Percentiles rank a stretch among this genome's conserved stretches.
Conservation (phyloP, 2,113 vertebrate genomes). For the Ageneiosus marmoratus region DNA sequence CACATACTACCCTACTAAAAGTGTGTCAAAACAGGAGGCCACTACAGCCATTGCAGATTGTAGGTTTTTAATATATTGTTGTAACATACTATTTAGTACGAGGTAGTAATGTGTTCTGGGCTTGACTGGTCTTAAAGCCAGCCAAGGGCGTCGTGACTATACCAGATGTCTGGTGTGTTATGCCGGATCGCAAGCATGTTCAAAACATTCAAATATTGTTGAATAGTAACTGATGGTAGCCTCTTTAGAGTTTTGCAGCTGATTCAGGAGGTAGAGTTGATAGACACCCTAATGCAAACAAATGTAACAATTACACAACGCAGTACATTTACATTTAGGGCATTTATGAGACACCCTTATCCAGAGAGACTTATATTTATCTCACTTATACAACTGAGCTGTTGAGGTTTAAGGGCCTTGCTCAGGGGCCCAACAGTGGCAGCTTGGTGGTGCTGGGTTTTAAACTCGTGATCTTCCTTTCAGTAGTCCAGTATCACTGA, state of each 20-base stretch:
- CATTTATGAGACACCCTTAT: too few relatives aligned
- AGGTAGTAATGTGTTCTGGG: background rate
- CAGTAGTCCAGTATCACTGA: too few relatives aligned
- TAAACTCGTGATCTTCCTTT: too few relatives aligned
- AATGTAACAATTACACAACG: background rate
- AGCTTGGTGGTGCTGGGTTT: too few relatives aligned
- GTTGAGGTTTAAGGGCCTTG: too few relatives aligned
- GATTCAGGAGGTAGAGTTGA: background rate
- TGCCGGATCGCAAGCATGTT: background rate
- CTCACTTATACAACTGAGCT: too few relatives aligned
- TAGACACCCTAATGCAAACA: background rate
- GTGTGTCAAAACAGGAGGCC: background rate
- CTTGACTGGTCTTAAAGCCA: background rate
- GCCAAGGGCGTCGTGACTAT: background rate
- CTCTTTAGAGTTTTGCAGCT: background rate
- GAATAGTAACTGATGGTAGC: background rate
- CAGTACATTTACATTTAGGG: too few relatives aligned
- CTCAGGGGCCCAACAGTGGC: too few relatives aligned
- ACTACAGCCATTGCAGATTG: background rate
- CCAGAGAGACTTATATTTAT: too few relatives aligned
- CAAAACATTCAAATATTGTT: background rate
- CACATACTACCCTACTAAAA: background rate
- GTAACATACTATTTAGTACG: background rate
- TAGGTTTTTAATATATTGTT: background rate
- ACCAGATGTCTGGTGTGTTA: background rate